Conservation (phyloP, 2,113 vertebrate genomes). For the Phrynosoma blainvillii region DNA sequence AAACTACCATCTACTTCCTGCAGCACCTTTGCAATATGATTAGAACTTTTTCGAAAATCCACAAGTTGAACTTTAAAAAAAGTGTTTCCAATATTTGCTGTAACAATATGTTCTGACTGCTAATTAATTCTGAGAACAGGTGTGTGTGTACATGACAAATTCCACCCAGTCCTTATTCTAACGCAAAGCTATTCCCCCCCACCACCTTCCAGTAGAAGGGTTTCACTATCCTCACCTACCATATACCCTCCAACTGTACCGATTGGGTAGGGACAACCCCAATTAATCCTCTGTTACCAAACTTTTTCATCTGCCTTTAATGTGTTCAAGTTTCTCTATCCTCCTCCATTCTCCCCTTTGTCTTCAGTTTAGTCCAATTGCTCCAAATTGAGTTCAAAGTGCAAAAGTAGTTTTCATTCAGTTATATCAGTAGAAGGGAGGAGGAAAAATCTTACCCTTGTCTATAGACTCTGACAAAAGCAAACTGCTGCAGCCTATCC, state of each 20-base stretch:
- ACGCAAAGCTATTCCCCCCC: no score
- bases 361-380: neutral
- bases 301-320: neutral
- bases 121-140: neutral
- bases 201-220: neutral
- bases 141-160: neutral
- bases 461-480: no score
- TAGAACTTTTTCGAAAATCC: slow-evolving; percentile 13
- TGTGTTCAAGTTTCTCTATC: no score
- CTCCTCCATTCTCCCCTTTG: neutral
- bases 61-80: neutral
- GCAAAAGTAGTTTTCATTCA: no score
- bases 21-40: neutral
- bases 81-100: slow-evolving; percentile 42
- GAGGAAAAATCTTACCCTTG: no score
- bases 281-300: no score
- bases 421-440: no score
- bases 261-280: no score
- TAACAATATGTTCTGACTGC: slow-evolving; percentile 36
- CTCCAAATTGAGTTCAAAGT: no score
- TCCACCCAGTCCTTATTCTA: no score
- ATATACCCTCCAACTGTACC: no score
- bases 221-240: neutral
- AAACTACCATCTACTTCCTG: neutral
- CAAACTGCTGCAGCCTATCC: no score